These are phyloP conservation scores for Stegodyphus mimosarum DNA, from an alignment of 1,140 invertebrate species.

Conservation along the genomic window DNA sequence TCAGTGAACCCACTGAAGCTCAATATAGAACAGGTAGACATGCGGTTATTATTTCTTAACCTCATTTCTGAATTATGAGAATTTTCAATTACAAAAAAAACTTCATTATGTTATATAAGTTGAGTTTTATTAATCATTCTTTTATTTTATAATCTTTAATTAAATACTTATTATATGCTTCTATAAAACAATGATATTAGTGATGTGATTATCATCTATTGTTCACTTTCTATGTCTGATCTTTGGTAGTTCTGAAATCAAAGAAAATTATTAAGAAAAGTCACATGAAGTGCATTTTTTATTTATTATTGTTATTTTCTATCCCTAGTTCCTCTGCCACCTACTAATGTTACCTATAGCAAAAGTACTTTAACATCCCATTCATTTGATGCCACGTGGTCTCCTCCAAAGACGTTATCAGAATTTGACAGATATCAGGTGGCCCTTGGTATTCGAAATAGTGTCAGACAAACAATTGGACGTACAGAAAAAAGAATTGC, in stretches of 20 bases:
- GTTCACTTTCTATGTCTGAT: no score
- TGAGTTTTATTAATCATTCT: neutral
- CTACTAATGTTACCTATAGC: slow-evolving; percentile 85
- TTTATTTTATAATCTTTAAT: neutral
- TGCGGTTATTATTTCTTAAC: no score
- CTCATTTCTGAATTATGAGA: no score
- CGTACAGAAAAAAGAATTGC: slow-evolving; percentile 75
- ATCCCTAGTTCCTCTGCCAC: slow-evolving; percentile 79
- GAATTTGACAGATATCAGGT: slow-evolving; percentile 94
- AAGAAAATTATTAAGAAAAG: no score
- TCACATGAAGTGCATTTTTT: no score
- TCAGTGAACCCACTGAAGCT: slow-evolving; percentile 88
- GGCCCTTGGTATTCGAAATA: slow-evolving; percentile 76
- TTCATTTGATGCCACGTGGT: slow-evolving; percentile 70
- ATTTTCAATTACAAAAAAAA: neutral
- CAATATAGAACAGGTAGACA: slow-evolving; percentile 80
- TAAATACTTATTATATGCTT: neutral
- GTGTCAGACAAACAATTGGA: slow-evolving; percentile 75
- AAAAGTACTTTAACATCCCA: slow-evolving; percentile 76
- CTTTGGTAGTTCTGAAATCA: no score
- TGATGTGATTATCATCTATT: no score
- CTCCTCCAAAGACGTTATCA: slow-evolving; percentile 74
- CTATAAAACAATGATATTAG: neutral
- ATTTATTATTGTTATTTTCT: no score
- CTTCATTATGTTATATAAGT: neutral